phyloP scores from a whole-genome alignment of 1,140 invertebrate genomes.

The Rhagoletis zephyria region DNA sequence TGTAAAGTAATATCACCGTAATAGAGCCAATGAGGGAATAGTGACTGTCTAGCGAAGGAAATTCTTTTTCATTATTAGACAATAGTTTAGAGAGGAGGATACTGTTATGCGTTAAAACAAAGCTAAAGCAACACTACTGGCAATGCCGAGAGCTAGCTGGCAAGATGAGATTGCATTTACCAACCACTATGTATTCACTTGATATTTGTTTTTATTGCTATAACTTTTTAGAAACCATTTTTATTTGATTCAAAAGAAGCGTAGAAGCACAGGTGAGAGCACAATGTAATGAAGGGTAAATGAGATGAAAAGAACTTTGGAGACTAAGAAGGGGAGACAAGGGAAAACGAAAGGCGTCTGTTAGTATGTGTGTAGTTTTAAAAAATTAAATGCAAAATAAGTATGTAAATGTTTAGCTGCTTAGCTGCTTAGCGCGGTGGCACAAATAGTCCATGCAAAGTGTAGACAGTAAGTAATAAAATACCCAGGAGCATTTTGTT shows the following conservation, averaged over 20 bases:
- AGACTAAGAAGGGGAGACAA: background rate
- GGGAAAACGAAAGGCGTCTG: too few relatives aligned
- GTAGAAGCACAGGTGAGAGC: background rate
- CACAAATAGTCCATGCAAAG: background rate
- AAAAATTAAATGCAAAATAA: background rate
- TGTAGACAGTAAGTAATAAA: too few relatives aligned
- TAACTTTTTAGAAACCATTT: background rate
- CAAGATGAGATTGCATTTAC: background rate
- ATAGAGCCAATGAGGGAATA: slow-evolving; percentile 36
- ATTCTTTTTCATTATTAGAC: background rate
- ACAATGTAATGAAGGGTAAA: slow-evolving; percentile 31
- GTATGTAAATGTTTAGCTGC: background rate
- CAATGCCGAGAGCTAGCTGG: background rate
- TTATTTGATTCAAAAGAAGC: slow-evolving; percentile 8
- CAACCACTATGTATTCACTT: background rate
- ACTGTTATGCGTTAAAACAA: background rate
- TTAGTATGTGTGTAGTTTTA: background rate
- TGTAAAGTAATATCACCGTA: slow-evolving; percentile 17
- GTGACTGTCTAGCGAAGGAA: background rate
- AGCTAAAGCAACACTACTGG: background rate
- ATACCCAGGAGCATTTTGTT: too few relatives aligned
- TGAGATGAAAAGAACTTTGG: slow-evolving; percentile 14
- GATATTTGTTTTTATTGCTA: background rate
- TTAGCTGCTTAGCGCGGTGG: background rate
- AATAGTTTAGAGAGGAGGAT: background rate